Percentiles rank a stretch among this genome's conserved stretches.
phyloP scores from a whole-genome alignment of 2,888 invertebrate species.

The Cataglyphis livida region DNA sequence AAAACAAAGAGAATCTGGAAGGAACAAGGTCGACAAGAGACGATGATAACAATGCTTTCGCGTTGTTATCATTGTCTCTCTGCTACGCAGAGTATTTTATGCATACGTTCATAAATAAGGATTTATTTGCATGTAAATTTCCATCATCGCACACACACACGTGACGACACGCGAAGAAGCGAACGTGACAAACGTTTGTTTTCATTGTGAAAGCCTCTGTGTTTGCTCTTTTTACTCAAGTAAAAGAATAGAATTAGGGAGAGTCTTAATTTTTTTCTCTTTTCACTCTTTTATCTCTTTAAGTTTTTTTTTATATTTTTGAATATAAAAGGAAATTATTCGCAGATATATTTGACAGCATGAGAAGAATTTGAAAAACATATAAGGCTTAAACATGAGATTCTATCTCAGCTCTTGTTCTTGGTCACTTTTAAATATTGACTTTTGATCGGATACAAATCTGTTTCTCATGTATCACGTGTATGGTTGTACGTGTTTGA shows the following conservation, averaged over 20 bases:
- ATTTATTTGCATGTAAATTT: neutral
- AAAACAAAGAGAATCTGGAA: no score
- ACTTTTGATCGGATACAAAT: slow-evolving; percentile 1
- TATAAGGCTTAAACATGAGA: neutral
- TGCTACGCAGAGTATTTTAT: neutral
- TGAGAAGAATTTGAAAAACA: neutral
- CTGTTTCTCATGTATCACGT: neutral
- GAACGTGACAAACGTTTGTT: neutral
- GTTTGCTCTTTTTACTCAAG: neutral
- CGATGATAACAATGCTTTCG: neutral
- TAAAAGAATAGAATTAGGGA: neutral
- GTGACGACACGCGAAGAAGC: neutral
- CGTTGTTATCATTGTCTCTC: no score
- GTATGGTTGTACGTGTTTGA: neutral
- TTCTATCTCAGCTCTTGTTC: neutral
- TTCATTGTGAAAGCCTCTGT: neutral
- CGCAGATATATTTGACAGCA: neutral
- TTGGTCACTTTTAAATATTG: slow-evolving; percentile 8
- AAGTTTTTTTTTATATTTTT: neutral
- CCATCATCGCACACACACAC: neutral
- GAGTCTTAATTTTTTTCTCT: neutral
- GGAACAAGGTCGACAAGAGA: neutral
- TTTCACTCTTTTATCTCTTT: neutral
- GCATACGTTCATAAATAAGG: neutral
- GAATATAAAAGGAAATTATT: neutral